Evolutionary conservation across 2,888 invertebrate species (phyloP).

Genomic region (Heterodera filipjevi): DNA sequence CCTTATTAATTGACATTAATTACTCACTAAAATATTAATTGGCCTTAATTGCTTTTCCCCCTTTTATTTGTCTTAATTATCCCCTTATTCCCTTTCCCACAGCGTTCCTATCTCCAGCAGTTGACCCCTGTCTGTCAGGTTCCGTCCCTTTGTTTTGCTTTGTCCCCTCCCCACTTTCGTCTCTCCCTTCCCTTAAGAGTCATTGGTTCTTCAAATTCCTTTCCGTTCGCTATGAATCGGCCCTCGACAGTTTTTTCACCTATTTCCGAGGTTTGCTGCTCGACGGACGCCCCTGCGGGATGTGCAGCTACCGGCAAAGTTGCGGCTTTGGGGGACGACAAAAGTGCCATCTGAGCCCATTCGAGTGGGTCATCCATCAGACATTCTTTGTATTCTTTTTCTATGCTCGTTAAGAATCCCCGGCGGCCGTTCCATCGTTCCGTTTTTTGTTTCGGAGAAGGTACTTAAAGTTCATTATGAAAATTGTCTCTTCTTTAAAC

Average conservation of each 20-base stretch:
- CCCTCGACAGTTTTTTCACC: constrained; percentile 59
- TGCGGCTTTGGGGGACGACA: constrained; percentile 62
- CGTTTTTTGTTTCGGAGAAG: constrained; percentile 62
- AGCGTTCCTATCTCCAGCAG: constrained; percentile 58
- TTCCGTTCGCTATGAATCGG: constrained; percentile 49
- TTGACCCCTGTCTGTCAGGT: constrained; percentile 57
- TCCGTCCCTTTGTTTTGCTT: not conserved
- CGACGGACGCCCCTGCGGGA: constrained; percentile 53
- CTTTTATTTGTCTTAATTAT: constrained; percentile 1
- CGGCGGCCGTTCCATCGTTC: constrained; percentile 59
- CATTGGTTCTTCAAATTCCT: constrained; percentile 65
- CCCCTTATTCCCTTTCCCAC: constrained; percentile 18
- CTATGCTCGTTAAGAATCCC: constrained; percentile 49
- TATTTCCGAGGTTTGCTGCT: constrained; percentile 52
- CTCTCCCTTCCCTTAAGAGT: constrained; percentile 20
- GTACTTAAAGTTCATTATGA: constrained; percentile 22
- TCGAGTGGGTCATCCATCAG: constrained; percentile 49
- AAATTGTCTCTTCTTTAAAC: too few relatives aligned
- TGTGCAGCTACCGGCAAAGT: constrained; percentile 60
- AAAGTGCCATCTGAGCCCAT: constrained; percentile 59
- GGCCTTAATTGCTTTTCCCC: not conserved
- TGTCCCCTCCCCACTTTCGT: not conserved
- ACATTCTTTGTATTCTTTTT: not conserved
- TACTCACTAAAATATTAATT: too few relatives aligned
- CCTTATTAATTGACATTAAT: too few relatives aligned